Evolutionary conservation across 1,140 invertebrate species (phyloP).

Genomic region (Ceratitis capitata): DNA sequence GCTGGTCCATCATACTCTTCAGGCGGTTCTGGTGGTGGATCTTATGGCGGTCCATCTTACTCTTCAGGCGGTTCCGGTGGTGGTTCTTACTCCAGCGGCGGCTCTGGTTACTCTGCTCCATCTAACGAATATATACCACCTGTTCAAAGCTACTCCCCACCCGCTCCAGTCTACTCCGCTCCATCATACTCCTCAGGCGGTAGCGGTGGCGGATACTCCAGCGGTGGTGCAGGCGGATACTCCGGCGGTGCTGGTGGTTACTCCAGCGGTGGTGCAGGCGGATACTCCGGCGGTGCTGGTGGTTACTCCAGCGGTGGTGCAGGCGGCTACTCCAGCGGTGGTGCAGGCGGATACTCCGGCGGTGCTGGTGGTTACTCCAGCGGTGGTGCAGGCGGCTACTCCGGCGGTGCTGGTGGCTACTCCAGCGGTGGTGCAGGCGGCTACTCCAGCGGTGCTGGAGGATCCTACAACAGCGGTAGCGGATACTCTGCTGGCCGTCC

Average conservation of each 20-base stretch:
- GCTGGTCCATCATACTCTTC: too few relatives aligned
- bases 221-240: background rate
- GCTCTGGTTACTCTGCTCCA: slow-evolving; percentile 18
- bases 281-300: background rate
- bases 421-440: slow-evolving; percentile 36
- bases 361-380: background rate
- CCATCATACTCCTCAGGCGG: slow-evolving; percentile 42
- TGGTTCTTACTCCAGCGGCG: background rate
- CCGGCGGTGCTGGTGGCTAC: slow-evolving; percentile 38
- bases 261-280: background rate
- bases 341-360: background rate
- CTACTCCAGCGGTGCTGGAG: slow-evolving; percentile 15
- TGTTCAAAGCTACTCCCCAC: slow-evolving; percentile 19
- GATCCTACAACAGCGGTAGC: background rate
- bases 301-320: background rate
- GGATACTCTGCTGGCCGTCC: background rate
- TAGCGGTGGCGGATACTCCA: background rate
- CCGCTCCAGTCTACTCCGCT: slow-evolving; percentile 11
- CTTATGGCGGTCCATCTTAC: too few relatives aligned
- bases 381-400: background rate
- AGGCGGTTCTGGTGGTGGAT: too few relatives aligned
- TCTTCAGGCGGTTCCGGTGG: background rate
- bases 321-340: background rate
- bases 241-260: background rate
- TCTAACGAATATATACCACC: slow-evolving; percentile 41